Base-by-base conservation (phyloP, 2,113 vertebrate genomes). In the Nycticebus coucang region DNA sequence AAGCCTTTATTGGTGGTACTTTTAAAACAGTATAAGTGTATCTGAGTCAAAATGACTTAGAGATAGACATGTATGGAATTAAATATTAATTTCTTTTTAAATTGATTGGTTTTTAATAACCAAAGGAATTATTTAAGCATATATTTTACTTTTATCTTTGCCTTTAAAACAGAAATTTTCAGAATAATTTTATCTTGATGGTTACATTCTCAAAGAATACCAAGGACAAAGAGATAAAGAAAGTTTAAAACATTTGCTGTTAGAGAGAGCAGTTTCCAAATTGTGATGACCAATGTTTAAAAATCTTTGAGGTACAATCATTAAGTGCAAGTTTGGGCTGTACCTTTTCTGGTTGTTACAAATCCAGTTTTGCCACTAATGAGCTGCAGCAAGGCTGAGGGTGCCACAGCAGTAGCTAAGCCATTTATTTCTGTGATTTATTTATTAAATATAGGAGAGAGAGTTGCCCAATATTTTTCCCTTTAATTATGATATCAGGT, bases 111-210 rank as follows among this genome's bases (percentile, higher is more conserved):
- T 72, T 30, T 71, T 92, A 79, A 85, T 35, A 80, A 55, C 5
- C n/a, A 8, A 89, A 80, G 55, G 10, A 77, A 55, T 78, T 26
- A 62, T 72, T 87, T 66, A 24, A 91, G 26, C 14, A 92, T 89
- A 87, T 30, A 81, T 78, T 81, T 92, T 2, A 53, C 69, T 71
- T 91, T 69, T 59, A 57, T 92, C 92, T 89, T 30, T 83, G 72
- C 87, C 26, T 93, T 71, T 80, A 89, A 86, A 91, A 71, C 13
- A 55, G 59, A 84, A 7, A 53, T 53, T 77, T 69, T 24, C 53
- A 74, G 24, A 14, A 55, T 78, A 30, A 45, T 84, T 91, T 91
- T 68, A 74, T 55, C 57, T 85, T 84, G 53, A 57, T 24, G 89
- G 5, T 77, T 30, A 28, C 30, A 94, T 35, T 53, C 79, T 95